phyloP scores from a whole-genome alignment of 2,888 invertebrate genomes.

The Drosophila pseudotakahashii region DNA sequence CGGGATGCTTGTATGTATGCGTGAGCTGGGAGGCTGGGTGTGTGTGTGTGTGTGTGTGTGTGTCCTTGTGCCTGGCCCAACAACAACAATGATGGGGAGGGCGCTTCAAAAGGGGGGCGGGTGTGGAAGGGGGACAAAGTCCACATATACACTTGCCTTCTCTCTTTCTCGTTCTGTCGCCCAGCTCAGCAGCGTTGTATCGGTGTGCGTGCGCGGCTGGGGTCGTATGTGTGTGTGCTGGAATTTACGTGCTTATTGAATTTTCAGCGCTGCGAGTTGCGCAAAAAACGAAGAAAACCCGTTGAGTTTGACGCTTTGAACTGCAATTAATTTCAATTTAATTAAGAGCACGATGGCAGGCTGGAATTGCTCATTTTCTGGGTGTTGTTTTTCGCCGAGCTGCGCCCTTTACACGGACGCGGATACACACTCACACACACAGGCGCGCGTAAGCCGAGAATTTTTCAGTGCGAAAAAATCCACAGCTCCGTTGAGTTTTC shows the following conservation, averaged over 20 bases:
- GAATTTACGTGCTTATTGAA: slow-evolving; percentile 77
- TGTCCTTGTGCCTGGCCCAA: slow-evolving; percentile 78
- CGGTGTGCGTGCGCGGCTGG: slow-evolving; percentile 35
- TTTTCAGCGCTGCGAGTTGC: slow-evolving; percentile 64
- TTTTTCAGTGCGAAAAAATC: slow-evolving; percentile 40
- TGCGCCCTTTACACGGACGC: slow-evolving; percentile 70
- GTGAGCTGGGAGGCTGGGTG: slow-evolving; percentile 38
- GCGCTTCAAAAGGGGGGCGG: slow-evolving; percentile 12
- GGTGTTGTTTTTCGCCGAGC: slow-evolving; percentile 44
- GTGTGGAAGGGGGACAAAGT: slow-evolving; percentile 54
- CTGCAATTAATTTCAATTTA: slow-evolving; percentile 51
- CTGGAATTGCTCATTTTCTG: slow-evolving; percentile 16
- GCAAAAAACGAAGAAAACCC: slow-evolving; percentile 46
- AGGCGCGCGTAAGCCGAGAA: slow-evolving; percentile 41
- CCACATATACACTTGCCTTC: slow-evolving; percentile 63
- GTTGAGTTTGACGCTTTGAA: slow-evolving; percentile 42
- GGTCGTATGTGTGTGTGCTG: slow-evolving; percentile 52
- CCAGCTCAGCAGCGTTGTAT: slow-evolving; percentile 24
- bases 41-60: slow-evolving; percentile 47
- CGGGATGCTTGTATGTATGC: slow-evolving; percentile 62
- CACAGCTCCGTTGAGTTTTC: slow-evolving; percentile 37
- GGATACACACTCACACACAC: slow-evolving; percentile 38
- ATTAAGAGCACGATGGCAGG: slow-evolving; percentile 39
- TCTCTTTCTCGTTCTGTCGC: slow-evolving; percentile 17
- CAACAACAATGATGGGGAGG: slow-evolving; percentile 33